Conservation (phyloP, 2,797 vertebrate species). For the Pangasius sanitwongsei region DNA sequence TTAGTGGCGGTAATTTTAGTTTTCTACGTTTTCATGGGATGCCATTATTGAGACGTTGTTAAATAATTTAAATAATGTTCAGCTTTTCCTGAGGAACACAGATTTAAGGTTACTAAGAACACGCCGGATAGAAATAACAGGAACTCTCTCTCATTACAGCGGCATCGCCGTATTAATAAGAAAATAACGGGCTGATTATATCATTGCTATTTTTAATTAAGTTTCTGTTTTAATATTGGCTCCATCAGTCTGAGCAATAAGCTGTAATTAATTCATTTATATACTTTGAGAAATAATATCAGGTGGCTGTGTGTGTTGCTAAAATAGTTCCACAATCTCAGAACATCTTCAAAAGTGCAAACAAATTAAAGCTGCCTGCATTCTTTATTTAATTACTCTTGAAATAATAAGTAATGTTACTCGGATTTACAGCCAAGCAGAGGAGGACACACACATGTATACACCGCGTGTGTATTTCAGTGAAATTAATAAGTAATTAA, state of each 20-base stretch:
- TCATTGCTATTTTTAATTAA: conserved; percentile 36
- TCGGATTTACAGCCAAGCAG: not conserved
- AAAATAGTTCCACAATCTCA: conserved; percentile 1
- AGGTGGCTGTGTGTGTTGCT: not conserved
- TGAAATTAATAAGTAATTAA: not conserved
- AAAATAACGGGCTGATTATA: conserved; percentile 7
- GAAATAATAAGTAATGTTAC: not conserved
- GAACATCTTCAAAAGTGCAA: not conserved
- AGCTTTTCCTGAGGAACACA: not conserved
- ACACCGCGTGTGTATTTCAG: too few species aligned
- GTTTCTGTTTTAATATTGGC: conserved; percentile 33
- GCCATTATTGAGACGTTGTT: conserved; percentile 38
- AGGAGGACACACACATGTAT: not conserved
- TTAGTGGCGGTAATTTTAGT: conserved; percentile 46
- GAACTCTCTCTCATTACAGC: too few species aligned
- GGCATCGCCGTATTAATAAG: not conserved
- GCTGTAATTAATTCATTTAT: conserved; percentile 43
- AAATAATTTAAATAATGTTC: conserved; percentile 49
- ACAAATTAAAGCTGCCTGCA: conserved; percentile 17
- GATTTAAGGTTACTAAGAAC: not conserved
- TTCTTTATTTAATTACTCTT: conserved; percentile 18
- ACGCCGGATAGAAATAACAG: not conserved
- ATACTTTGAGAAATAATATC: conserved; percentile 15
- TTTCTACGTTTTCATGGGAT: conserved; percentile 27
- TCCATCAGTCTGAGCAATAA: conserved; percentile 12